Conservation (phyloP, 2,888 invertebrate genomes). For the Polyploca ridens region DNA sequence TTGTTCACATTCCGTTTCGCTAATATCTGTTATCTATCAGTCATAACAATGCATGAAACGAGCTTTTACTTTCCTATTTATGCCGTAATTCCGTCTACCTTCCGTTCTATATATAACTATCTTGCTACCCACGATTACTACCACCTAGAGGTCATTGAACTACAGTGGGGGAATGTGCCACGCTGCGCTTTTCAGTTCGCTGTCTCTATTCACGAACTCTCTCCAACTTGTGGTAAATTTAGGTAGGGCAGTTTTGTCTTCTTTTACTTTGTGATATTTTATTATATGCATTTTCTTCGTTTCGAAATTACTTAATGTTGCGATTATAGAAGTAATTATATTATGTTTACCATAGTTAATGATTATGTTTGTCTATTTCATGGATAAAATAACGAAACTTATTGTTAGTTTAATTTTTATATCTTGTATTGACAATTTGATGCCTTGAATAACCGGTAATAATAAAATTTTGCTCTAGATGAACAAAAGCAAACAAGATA, state of each 20-base stretch:
- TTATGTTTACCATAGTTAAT: too few species aligned
- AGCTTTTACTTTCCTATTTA: not conserved
- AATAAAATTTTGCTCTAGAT: too few species aligned
- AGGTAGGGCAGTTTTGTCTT: not conserved
- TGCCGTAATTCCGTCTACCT: not conserved
- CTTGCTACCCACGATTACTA: not conserved
- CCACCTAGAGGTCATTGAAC: not conserved
- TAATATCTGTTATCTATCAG: not conserved
- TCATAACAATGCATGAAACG: not conserved
- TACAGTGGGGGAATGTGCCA: not conserved
- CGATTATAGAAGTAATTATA: too few species aligned
- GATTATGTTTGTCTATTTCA: too few species aligned
- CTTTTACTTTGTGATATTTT: not conserved
- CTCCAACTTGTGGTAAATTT: not conserved
- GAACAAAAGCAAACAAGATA: not conserved
- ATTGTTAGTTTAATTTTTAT: too few species aligned
- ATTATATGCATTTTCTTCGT: not conserved
- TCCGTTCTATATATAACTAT: not conserved
- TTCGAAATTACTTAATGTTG: too few species aligned
- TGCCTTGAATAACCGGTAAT: too few species aligned
- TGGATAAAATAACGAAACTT: too few species aligned
- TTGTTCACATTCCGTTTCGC: not conserved
- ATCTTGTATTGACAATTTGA: too few species aligned
- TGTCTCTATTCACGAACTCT: constrained; percentile 2
- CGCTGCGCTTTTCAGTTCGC: constrained; percentile 6